Evolutionary conservation across 2,797 vertebrate genomes (phyloP), one percentile per base, ranked within the genome.

Genomic region (Phataginus tetradactyla): DNA sequence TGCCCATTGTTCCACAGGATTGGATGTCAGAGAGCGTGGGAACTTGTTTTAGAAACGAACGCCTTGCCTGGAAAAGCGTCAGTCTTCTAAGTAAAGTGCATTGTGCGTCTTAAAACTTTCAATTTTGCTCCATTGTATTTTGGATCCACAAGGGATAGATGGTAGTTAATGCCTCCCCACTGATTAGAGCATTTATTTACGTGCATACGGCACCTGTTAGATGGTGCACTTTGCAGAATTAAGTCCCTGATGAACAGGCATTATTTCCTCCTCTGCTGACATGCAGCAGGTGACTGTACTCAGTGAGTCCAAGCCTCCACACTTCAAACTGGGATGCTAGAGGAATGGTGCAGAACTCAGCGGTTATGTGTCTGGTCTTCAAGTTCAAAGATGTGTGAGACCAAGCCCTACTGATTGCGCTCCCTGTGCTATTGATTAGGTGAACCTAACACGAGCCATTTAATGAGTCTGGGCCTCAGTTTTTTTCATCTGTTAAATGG

Each of bases 201-300:
- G 4, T 93, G 92, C 86, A 12, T 57, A 89, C 4, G 25, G 92
- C 71, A 53, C 95, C 90, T 66, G 90, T 96, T 95, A 97, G 95
- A 80, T 4, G 66, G 74, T 84, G 83, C 2, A 20, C 90, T 90
- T 89, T 96, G 96, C 96, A 90, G 97, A 96, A 94, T 96, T 89
- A 89, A 94, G 90, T 97, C 93, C 96, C 97, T 84, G 86, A 94
- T 95, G 88, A 96, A 92, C 92, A 93, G 94, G 92, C 91, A 94
- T 95, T 94, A 90, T 92, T 89, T 90, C 39, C 63, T 86, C 59
- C 87, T 90, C 74, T 53, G 90, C 97, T 96, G 95, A 96, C 92
- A 57, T 42, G 53, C 78, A 92, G 90, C 96, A 95, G 78, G 88
- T 97, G 90, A 95, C 95, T 89, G 59, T 9, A 27, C 90, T 92